Conservation (phyloP, 92 coral and sea anemone genomes). For the Diadumene lineata region DNA sequence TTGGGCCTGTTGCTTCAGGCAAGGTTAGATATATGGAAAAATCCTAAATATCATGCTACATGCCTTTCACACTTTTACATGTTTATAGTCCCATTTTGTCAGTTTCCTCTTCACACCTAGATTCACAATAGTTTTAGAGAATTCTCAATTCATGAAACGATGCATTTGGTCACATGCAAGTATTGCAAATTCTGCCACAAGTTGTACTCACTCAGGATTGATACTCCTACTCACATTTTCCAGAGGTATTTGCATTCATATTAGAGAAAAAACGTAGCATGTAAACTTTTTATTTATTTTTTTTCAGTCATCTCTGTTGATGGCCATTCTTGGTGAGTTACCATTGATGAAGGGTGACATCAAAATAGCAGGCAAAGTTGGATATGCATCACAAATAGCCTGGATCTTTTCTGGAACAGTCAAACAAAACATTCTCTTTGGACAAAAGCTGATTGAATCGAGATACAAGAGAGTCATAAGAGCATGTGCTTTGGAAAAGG, state of each 20-base stretch:
- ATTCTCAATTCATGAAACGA: no score
- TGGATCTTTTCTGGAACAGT: constrained; percentile 97
- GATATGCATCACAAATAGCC: constrained; percentile 85
- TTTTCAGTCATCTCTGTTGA: constrained; percentile 76
- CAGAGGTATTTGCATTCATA: no score
- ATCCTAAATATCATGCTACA: no score
- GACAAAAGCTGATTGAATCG: constrained; percentile 60
- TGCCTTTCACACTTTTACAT: no score
- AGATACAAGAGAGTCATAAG: constrained; percentile 70
- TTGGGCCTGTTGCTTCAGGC: constrained; percentile 90
- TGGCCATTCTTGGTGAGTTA: constrained; percentile 84
- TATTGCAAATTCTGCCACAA: no score
- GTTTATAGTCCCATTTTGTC: no score
- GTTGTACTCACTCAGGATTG: no score
- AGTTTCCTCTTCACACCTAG: no score
- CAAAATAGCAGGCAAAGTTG: constrained; percentile 67
- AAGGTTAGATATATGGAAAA: constrained; percentile 69
- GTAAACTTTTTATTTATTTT: neutral
- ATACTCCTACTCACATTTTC: no score
- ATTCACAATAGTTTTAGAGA: no score
- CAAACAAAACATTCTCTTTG: constrained; percentile 88
- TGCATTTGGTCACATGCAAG: no score
- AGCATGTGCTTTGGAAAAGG: constrained; percentile 91
- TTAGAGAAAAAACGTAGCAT: no score
- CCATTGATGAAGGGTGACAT: constrained; percentile 70